phyloP scores from a whole-genome alignment of 2,888 invertebrate species.

The Drosophila subquinaria region DNA sequence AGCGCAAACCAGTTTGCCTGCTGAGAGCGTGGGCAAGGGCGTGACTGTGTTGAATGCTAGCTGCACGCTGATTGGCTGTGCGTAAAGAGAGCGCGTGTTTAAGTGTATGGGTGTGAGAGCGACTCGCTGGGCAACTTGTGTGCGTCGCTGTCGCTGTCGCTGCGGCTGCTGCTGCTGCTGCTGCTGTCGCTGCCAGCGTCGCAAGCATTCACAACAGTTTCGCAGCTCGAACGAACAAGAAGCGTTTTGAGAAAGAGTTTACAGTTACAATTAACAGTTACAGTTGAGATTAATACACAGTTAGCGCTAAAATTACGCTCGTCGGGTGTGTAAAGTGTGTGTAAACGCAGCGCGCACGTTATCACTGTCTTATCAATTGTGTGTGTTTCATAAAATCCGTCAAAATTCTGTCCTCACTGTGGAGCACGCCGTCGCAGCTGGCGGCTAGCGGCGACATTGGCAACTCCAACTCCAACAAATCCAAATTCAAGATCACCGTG shows the following conservation, averaged over 20 bases:
- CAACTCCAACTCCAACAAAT: constrained; percentile 52
- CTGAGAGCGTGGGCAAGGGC: constrained; percentile 54
- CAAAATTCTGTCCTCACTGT: constrained; percentile 86
- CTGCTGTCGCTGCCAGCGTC: constrained; percentile 34
- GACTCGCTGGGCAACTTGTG: constrained; percentile 50
- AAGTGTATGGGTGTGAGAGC: constrained; percentile 23
- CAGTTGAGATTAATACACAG: constrained; percentile 14
- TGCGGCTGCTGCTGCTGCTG: constrained; percentile 18
- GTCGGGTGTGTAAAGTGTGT: constrained; percentile 48
- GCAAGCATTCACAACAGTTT: constrained; percentile 82
- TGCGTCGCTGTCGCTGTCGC: constrained; percentile 47
- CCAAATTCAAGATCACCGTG: constrained; percentile 84
- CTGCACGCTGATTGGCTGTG: constrained; percentile 45
- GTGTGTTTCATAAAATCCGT: constrained; percentile 35
- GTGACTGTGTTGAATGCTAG: constrained; percentile 41
- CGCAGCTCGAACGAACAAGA: constrained; percentile 84
- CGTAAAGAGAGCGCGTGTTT: constrained; percentile 7
- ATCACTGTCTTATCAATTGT: background rate
- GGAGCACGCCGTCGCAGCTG: constrained; percentile 85
- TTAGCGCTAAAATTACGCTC: constrained; percentile 5
- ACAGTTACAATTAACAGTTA: constrained; percentile 4
- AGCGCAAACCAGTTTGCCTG: constrained; percentile 27
- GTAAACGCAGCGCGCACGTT: background rate
- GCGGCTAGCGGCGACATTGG: constrained; percentile 72
- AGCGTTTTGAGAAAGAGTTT: constrained; percentile 70